Conservation (phyloP, 2,797 vertebrate species). For the Poeciliopsis gracilis region DNA sequence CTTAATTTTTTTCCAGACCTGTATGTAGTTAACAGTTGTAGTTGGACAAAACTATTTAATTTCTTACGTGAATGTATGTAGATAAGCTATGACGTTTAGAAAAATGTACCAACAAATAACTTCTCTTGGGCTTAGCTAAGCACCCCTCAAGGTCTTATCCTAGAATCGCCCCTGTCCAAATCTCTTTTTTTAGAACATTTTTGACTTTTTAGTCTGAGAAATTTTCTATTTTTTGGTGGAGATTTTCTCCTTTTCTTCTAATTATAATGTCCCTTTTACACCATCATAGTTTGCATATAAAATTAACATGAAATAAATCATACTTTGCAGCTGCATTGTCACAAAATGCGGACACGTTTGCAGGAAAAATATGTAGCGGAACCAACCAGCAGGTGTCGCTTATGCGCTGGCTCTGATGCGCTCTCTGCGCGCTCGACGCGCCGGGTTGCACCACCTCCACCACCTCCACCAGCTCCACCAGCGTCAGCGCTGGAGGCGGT, state of each 20-base stretch:
- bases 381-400: slow-evolving; percentile 17
- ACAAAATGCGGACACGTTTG: background rate
- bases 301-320: background rate
- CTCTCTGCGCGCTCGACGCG: slow-evolving; percentile 1
- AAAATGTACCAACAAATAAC: too few species aligned
- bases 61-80: too few species aligned
- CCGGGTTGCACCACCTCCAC: too few species aligned
- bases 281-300: background rate
- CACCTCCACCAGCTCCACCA: background rate
- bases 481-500: slow-evolving; percentile 55
- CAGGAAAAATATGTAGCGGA: background rate
- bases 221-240: background rate
- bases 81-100: too few species aligned
- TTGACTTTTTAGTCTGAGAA: too few species aligned
- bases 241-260: background rate
- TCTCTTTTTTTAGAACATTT: background rate
- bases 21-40: too few species aligned
- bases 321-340: too few species aligned
- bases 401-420: background rate
- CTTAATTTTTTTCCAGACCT: too few species aligned
- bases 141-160: too few species aligned
- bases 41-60: too few species aligned
- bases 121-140: too few species aligned
- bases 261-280: background rate
- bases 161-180: too few species aligned